Conservation (phyloP, 2,888 invertebrate genomes). For the Eugnorisma glareosa region DNA sequence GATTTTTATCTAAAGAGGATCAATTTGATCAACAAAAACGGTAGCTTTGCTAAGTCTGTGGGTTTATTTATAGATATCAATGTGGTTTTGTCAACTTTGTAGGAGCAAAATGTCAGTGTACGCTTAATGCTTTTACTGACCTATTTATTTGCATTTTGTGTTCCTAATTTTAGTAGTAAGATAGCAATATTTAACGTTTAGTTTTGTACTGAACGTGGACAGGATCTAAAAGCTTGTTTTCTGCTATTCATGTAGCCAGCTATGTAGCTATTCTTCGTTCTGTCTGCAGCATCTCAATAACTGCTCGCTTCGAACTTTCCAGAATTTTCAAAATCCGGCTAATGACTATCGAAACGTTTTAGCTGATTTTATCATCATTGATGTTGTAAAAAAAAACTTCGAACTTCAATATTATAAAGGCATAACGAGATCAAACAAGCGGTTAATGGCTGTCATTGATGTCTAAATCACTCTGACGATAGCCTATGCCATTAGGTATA, state of each 20-base stretch:
- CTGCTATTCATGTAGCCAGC: background rate
- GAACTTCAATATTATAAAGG: constrained; percentile 55
- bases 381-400: constrained; percentile 13
- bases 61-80: background rate
- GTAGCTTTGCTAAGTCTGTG: background rate
- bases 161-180: constrained; percentile 2
- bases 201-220: background rate
- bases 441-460: constrained; percentile 36
- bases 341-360: background rate
- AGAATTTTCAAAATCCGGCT: constrained; percentile 6
- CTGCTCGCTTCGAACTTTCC: background rate
- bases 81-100: constrained; percentile 5
- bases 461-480: constrained; percentile 16
- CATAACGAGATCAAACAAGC: constrained; percentile 53
- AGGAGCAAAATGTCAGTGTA: background rate
- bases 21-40: background rate
- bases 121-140: constrained; percentile 1
- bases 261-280: background rate
- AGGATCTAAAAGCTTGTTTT: background rate
- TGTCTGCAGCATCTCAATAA: background rate
- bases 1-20: constrained; percentile 15
- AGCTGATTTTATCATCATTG: constrained; percentile 19
- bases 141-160: background rate
- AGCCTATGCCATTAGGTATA: background rate
- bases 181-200: background rate